phyloP scores from a whole-genome alignment of 92 coral and sea anemone genomes.

The Phenganax marumi region DNA sequence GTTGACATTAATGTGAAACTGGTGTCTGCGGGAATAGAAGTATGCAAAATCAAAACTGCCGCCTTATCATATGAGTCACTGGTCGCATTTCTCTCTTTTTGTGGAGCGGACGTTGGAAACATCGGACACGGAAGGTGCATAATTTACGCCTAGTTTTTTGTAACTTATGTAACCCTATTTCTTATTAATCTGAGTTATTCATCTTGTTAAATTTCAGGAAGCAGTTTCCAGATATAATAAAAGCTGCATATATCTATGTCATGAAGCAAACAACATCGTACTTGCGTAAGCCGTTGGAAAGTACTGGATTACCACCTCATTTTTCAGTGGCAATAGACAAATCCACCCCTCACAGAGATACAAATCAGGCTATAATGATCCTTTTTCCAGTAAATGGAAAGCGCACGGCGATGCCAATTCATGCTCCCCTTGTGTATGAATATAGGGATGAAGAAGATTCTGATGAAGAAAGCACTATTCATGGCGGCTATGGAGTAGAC shows the following conservation, averaged over 20 bases:
- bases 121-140: background rate
- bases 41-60: conserved; percentile 3
- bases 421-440: conserved; percentile 21
- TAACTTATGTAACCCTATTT: background rate
- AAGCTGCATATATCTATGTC: conserved; percentile 10
- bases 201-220: background rate
- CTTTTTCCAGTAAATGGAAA: background rate
- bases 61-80: background rate
- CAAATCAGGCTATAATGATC: conserved; percentile 5
- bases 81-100: background rate
- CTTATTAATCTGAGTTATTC: background rate
- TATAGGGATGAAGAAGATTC: background rate
- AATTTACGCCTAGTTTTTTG: background rate
- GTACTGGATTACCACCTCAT: conserved; percentile 18
- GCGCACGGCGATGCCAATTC: background rate
- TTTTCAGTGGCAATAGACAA: conserved; percentile 9
- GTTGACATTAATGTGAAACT: background rate
- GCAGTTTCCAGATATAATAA: conserved; percentile 6
- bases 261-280: background rate
- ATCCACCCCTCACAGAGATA: conserved; percentile 20
- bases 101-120: background rate
- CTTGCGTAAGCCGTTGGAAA: background rate
- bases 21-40: background rate
- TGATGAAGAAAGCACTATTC: background rate
- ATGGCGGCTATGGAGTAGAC: background rate